Base-by-base conservation (phyloP, 2,888 invertebrate species). In the Cosmopolites sordidus region DNA sequence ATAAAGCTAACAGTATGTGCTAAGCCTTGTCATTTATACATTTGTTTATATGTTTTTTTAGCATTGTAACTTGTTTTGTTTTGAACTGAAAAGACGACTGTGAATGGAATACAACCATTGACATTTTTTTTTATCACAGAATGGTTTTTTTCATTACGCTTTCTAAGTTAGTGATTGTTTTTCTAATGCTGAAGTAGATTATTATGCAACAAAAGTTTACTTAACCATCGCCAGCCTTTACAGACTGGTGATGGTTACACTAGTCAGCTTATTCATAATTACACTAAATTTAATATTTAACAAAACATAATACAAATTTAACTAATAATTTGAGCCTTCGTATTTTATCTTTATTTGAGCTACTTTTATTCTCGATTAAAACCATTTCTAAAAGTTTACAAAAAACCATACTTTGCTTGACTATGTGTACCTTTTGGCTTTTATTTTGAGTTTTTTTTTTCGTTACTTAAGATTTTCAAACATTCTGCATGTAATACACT, bases 401-500 rank as follows among this genome's bases (percentile, higher is more conserved):
- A 38, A 5, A 9, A 9, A 9, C 6, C n/a, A 9, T 5, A 38
- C 6, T 4, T 16, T 40, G 16, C 16, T 40, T 40, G 40, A 40
- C 16, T 14, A 14, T 15, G 9, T 16, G 16, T 16, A 40, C 16
- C 22, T 22, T 22, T 22, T 22, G 14, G 16, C 40, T 40, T 12
- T 40, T 12, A 16, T 40, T 40, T 40, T 4, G 12, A 12, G 11
- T 38, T 6, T 40, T 40, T 16, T 40, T 40, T 40, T 40, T 37
- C 27, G 8, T 52, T 49, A 50, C 48, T 41, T 55, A 49, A 69
- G 70, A 70, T 71, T 70, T 72, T 73, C 74, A 74, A 74, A 73
- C 73, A 74, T 74, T 74, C 74, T 74, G 74, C 74, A 74, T 74
- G 73, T 67, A 51, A 60, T 61, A 64, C 61, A 58, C 48, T 14